Percentiles rank a stretch among this genome's conserved stretches.
phyloP scores from a whole-genome alignment of 2,797 vertebrate genomes.

The Peromyscus melanophrys region DNA sequence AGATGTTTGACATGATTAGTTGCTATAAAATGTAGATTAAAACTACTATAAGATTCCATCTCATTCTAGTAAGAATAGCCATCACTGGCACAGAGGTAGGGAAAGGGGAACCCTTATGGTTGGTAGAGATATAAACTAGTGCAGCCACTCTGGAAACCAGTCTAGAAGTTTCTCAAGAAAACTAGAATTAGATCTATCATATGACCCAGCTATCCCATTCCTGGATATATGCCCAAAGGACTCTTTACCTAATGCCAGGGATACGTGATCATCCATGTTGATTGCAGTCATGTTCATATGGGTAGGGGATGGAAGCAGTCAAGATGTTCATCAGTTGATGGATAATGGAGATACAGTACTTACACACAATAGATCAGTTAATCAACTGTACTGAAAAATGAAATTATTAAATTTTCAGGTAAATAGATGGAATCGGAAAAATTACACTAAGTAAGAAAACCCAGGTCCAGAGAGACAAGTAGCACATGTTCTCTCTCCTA shows the following conservation, averaged over 20 bases:
- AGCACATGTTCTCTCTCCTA: not conserved
- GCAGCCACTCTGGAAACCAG: too few species aligned
- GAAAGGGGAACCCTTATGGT: not conserved
- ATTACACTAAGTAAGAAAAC: not conserved
- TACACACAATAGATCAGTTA: not conserved
- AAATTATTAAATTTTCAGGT: not conserved
- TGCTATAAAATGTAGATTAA: not conserved
- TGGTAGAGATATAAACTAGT: too few species aligned
- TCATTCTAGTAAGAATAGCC: not conserved
- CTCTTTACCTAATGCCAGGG: not conserved
- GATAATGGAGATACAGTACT: not conserved
- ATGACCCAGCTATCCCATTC: too few species aligned
- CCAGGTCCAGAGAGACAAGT: not conserved
- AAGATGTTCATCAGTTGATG: not conserved
- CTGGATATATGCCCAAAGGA: not conserved
- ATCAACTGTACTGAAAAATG: not conserved
- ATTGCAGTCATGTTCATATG: not conserved
- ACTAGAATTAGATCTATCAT: not conserved
- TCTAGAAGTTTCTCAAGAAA: not conserved
- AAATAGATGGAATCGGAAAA: not conserved
- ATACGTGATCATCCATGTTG: not conserved
- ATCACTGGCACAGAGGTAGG: not conserved
- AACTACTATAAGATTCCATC: not conserved
- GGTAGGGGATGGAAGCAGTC: not conserved
- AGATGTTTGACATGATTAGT: not conserved